Percentiles rank a stretch among this genome's conserved stretches.
phyloP scores from a whole-genome alignment of 2,113 vertebrate genomes.

The Trichomycterus rosablanca region DNA sequence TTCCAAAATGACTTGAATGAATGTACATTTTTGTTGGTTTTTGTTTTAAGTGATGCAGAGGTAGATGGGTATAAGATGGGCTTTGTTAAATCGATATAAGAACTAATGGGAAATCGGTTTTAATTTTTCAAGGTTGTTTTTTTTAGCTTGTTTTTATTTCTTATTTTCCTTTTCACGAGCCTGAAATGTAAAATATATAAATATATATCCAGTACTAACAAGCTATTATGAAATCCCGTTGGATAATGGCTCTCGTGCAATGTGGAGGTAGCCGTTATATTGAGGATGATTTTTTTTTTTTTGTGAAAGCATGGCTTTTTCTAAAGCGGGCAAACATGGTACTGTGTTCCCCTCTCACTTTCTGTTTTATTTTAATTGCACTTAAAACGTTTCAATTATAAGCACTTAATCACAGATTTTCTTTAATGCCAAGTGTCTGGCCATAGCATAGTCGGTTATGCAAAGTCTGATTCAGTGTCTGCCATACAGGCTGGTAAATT shows the following conservation, averaged over 20 bases:
- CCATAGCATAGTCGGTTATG: too few relatives aligned
- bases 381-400: constrained; percentile 66
- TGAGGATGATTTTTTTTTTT: constrained; percentile 51
- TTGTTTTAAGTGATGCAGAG: constrained; percentile 57
- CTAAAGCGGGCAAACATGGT: constrained; percentile 60
- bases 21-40: constrained; percentile 69
- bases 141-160: constrained; percentile 32
- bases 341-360: constrained; percentile 47
- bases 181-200: constrained; percentile 60
- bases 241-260: constrained; percentile 62
- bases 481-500: too few relatives aligned
- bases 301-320: constrained; percentile 49
- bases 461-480: too few relatives aligned
- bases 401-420: constrained; percentile 68
- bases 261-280: constrained; percentile 61
- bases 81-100: constrained; percentile 54
- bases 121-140: too few relatives aligned
- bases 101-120: constrained; percentile 54
- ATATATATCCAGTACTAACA: constrained; percentile 66
- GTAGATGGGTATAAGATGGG: constrained; percentile 57
- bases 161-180: constrained; percentile 61
- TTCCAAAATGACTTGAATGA: constrained; percentile 81
- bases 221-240: constrained; percentile 49
- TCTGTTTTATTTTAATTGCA: constrained; percentile 66
- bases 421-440: constrained; percentile 29